Conservation (phyloP, 1,140 invertebrate genomes). For the Saccostrea glomerata region DNA sequence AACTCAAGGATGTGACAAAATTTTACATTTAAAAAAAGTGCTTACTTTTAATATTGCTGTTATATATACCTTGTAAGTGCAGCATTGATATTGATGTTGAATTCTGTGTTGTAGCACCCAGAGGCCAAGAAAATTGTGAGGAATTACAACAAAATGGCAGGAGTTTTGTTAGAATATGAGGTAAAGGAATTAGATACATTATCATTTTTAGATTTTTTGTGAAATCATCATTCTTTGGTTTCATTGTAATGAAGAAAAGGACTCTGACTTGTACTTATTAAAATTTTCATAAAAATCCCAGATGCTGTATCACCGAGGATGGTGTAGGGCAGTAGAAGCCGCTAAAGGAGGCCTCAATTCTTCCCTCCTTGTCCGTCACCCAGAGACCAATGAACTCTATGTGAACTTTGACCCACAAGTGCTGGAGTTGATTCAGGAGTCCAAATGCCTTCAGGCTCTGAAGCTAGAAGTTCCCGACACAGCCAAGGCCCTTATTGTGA, state of each 20-base stretch:
- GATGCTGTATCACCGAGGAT: conserved; percentile 78
- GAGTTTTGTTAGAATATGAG: conserved; percentile 80
- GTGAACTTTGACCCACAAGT: conserved; percentile 80
- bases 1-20: neutral
- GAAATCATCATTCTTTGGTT: neutral
- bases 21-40: neutral
- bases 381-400: conserved; percentile 75
- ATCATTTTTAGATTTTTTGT: neutral
- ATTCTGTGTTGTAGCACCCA: conserved; percentile 78
- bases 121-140: conserved; percentile 80
- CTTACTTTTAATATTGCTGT: neutral
- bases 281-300: conserved; percentile 51
- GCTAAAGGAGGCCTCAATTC: conserved; percentile 77
- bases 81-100: neutral
- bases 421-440: conserved; percentile 87
- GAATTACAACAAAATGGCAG: conserved; percentile 84
- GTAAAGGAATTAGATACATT: conserved; percentile 35
- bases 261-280: neutral
- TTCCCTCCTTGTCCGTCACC: conserved; percentile 75
- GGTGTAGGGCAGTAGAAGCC: conserved; percentile 77
- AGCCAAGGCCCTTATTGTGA: conserved; percentile 90
- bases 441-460: conserved; percentile 91
- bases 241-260: neutral
- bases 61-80: conserved; percentile 31
- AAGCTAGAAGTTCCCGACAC: conserved; percentile 90